Percentiles rank a stretch among this genome's conserved stretches.
Conservation (phyloP, 2,113 vertebrate genomes). For the Acanthochromis polyacanthus region DNA sequence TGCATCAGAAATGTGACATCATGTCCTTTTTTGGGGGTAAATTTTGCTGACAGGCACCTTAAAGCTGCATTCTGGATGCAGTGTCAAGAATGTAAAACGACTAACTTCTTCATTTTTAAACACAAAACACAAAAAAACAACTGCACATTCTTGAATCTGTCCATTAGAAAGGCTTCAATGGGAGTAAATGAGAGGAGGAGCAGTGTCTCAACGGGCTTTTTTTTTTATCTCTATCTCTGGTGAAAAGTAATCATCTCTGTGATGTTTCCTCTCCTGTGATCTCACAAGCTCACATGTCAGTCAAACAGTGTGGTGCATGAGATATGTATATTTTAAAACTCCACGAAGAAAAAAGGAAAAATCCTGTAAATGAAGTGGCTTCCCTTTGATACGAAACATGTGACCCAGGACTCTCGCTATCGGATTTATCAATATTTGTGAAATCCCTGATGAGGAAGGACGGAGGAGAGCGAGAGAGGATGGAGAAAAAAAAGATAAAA, state of each 20-base stretch:
- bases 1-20: not conserved
- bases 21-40: not conserved
- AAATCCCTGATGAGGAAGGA: constrained; percentile 38
- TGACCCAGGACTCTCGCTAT: not conserved
- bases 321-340: constrained; percentile 6
- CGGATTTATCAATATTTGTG: constrained; percentile 51
- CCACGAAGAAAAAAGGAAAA: not conserved
- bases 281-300: constrained; percentile 7
- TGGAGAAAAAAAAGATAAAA: too few relatives aligned
- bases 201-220: not conserved
- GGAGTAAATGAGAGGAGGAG: constrained; percentile 1
- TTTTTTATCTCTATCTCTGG: not conserved
- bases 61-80: not conserved
- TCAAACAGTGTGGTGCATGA: not conserved
- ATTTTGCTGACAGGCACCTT: not conserved
- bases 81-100: not conserved
- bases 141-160: not conserved
- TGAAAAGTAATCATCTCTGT: not conserved
- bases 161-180: not conserved
- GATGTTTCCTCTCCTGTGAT: constrained; percentile 4
- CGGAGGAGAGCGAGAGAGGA: not conserved
- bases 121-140: not conserved
- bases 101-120: not conserved
- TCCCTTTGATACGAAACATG: constrained; percentile 37
- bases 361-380: constrained; percentile 18